These are phyloP conservation scores for Papilio demoleus DNA, from an alignment of 2,888 invertebrate species.

Conservation along the genomic window DNA sequence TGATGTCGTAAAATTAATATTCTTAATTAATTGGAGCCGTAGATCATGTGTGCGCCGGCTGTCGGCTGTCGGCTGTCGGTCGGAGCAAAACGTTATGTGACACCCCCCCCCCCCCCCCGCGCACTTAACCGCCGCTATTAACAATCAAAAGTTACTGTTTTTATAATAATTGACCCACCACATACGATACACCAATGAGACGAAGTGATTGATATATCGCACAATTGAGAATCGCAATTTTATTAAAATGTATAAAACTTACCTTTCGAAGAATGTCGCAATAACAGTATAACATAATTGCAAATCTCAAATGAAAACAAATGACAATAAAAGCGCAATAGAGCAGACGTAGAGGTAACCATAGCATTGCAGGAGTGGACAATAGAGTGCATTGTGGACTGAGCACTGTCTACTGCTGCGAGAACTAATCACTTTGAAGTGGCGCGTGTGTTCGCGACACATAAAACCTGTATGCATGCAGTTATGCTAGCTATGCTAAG, in stretches of 20 bases:
- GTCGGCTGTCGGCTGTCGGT: neutral
- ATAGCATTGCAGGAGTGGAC: neutral
- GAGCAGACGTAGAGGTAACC: neutral
- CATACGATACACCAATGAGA: neutral
- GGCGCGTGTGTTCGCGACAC: conserved; percentile 3
- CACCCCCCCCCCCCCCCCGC: neutral
- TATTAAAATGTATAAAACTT: no score
- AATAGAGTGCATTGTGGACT: conserved; percentile 7
- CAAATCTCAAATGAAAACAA: neutral
- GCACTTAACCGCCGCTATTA: neutral
- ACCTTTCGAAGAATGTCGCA: neutral
- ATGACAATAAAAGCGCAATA: neutral
- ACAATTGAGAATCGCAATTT: no score
- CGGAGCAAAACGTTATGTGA: neutral
- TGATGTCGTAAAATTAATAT: conserved; percentile 30
- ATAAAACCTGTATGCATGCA: conserved; percentile 10
- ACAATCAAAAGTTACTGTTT: neutral
- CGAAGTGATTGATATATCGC: no score
- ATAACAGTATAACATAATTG: neutral
- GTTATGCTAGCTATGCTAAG: neutral
- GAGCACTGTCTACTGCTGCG: no score
- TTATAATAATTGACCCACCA: neutral
- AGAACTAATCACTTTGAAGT: conserved; percentile 29
- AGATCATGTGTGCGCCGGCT: conserved; percentile 15
- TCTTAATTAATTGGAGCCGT: conserved; percentile 25